Evolutionary conservation across 2,888 invertebrate species (phyloP).

Genomic region (Phyto melanocephala): DNA sequence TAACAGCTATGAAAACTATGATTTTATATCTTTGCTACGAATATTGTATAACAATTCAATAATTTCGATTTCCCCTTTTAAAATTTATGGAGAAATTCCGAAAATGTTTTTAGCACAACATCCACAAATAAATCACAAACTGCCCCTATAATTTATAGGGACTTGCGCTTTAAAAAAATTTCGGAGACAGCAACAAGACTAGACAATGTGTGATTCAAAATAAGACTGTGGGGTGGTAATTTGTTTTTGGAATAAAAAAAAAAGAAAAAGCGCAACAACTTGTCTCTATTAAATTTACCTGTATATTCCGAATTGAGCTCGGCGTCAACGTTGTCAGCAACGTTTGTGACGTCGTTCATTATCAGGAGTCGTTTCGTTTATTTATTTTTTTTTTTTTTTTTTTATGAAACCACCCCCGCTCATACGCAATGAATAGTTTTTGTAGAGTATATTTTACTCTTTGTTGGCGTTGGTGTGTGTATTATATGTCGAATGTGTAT

Average conservation of each 20-base stretch:
- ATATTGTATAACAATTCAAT: too few species aligned
- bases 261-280: slow-evolving; percentile 59
- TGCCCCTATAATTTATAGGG: slow-evolving; percentile 13
- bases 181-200: slow-evolving; percentile 65
- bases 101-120: background rate
- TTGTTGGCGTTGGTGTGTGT: slow-evolving; percentile 58
- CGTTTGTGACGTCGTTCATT: background rate
- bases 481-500: background rate
- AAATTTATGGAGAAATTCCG: background rate
- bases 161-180: slow-evolving; percentile 69
- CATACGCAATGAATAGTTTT: background rate
- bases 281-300: slow-evolving; percentile 50
- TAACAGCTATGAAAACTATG: too few species aligned
- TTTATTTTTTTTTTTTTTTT: background rate
- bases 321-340: slow-evolving; percentile 13
- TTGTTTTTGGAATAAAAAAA: background rate
- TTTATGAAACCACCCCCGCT: slow-evolving; percentile 45
- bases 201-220: background rate
- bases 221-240: slow-evolving; percentile 16
- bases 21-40: too few species aligned
- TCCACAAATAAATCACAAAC: slow-evolving; percentile 13
- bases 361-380: background rate
- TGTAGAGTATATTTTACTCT: slow-evolving; percentile 29
- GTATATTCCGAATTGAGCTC: slow-evolving; percentile 52
- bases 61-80: background rate